Conservation (phyloP, 92 coral and sea anemone species). For the Porites lobata region DNA sequence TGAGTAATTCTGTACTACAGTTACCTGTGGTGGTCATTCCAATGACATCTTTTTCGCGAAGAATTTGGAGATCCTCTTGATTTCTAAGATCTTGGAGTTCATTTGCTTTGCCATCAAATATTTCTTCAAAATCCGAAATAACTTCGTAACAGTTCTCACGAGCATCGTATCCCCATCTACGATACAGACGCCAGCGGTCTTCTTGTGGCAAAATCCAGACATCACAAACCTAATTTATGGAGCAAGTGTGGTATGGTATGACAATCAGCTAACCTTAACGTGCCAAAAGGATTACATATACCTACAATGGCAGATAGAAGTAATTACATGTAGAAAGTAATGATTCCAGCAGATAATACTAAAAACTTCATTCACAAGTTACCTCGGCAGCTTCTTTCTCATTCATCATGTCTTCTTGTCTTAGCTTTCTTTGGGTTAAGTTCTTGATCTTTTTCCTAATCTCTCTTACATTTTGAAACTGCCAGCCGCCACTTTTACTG, state of each 20-base stretch:
- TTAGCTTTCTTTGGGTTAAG: conserved; percentile 45
- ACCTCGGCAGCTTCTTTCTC: conserved; percentile 50
- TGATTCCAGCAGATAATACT: too few relatives aligned
- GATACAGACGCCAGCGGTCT: conserved; percentile 76
- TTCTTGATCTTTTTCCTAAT: conserved; percentile 36
- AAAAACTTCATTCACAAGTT: background rate
- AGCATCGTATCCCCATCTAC: conserved; percentile 66
- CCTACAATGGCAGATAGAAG: too few relatives aligned
- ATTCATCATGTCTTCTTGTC: conserved; percentile 55
- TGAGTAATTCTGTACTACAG: too few relatives aligned
- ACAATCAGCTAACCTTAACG: background rate
- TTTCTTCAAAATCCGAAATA: conserved; percentile 20
- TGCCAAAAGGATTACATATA: too few relatives aligned
- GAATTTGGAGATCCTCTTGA: conserved; percentile 53
- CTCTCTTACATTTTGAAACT: conserved; percentile 50
- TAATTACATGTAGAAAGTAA: too few relatives aligned
- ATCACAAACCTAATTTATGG: conserved; percentile 22
- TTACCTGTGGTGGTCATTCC: conserved; percentile 83
- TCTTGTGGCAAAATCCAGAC: conserved; percentile 51
- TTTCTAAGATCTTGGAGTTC: conserved; percentile 33
- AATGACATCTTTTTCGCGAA: conserved; percentile 58
- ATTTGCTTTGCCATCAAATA: conserved; percentile 11
- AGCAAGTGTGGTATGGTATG: too few relatives aligned
- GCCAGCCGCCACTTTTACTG: conserved; percentile 34
- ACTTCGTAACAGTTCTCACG: conserved; percentile 5